Evolutionary conservation across 2,113 vertebrate species (phyloP), one percentile per base, ranked within the genome.

Genomic region (Acrocephalus arundinaceus): DNA sequence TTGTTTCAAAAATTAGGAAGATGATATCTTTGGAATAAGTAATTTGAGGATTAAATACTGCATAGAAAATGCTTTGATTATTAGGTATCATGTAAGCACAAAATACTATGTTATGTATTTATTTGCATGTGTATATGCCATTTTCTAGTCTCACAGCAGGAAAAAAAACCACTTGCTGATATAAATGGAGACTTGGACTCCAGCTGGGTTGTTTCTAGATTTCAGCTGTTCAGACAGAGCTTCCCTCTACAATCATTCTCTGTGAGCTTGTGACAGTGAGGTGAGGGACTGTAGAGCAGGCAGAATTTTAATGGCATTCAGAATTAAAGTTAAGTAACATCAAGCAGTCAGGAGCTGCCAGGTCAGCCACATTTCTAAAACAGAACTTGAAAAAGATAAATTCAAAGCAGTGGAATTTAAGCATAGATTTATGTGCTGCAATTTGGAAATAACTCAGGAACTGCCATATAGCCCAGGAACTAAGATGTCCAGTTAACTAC

Each of bases 241-340:
- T 90, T 96, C 94, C 20, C 31, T 77, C 49, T n/a, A 71, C 68
- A 89, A 33, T 72, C 52, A 72, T 89, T 92, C 61, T 78, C 76
- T 49, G 35, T 67, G 59, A 85, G 84, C 16, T 62, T 85, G 70
- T 93, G 85, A 41, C 87, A 83, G 55, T 72, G 68, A 93, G 79
- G 75, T 81, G 79, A 94, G 57, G 79, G 83, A 90, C 66, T 87
- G 24, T 85, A 89, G 37, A 78, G 67, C 70, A 92, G 92, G 80
- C 15, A 75, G 88, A 96, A 96, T 96, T 97, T 95, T 96, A 97
- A 97, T 97, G 80, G 77, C 28, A 48, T 89, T 91, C 78, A 85
- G 77, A 94, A 96, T 93, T 97, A 95, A 78, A 96, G 80, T 74
- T 66, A 65, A 89, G 83, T 68, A 95, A 94, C 85, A 94, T 96